These are phyloP conservation scores for Oryzias sinensis DNA, from an alignment of 2,797 vertebrate genomes.

Conservation along the genomic window DNA sequence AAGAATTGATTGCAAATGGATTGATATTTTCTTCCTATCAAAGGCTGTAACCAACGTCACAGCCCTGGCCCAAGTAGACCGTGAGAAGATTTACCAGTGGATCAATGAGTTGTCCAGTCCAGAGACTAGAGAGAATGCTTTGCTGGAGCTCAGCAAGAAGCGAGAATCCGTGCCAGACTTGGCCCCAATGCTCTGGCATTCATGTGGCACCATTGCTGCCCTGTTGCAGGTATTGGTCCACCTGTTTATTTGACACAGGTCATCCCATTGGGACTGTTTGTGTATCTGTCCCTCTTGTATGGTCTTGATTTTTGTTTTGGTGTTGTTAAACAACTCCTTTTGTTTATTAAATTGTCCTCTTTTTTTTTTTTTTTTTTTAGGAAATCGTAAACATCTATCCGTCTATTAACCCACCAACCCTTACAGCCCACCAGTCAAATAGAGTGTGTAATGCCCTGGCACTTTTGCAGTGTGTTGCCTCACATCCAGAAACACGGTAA, in stretches of 20 bases:
- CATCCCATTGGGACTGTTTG: neutral
- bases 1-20: neutral
- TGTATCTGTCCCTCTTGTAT: neutral
- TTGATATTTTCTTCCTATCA: neutral
- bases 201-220: constrained; percentile 94
- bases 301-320: neutral
- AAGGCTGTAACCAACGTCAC: constrained; percentile 90
- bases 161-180: constrained; percentile 95
- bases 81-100: constrained; percentile 99
- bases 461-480: constrained; percentile 96
- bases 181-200: constrained; percentile 98
- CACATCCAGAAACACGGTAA: constrained; percentile 95
- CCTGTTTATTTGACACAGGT: neutral
- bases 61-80: constrained; percentile 93
- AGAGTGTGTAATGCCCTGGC: constrained; percentile 97
- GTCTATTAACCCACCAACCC: constrained; percentile 95
- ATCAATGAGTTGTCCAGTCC: constrained; percentile 98
- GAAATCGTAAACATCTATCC: constrained; percentile 99
- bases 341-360: neutral
- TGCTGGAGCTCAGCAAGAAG: constrained; percentile 98
- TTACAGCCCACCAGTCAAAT: constrained; percentile 98
- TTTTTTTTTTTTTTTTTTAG: constrained; percentile 59
- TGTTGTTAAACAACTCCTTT: neutral
- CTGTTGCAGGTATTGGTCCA: constrained; percentile 83
- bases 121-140: constrained; percentile 93